Base-by-base conservation (phyloP, 1,140 invertebrate genomes). In the Ceratosolen fusciceps region DNA sequence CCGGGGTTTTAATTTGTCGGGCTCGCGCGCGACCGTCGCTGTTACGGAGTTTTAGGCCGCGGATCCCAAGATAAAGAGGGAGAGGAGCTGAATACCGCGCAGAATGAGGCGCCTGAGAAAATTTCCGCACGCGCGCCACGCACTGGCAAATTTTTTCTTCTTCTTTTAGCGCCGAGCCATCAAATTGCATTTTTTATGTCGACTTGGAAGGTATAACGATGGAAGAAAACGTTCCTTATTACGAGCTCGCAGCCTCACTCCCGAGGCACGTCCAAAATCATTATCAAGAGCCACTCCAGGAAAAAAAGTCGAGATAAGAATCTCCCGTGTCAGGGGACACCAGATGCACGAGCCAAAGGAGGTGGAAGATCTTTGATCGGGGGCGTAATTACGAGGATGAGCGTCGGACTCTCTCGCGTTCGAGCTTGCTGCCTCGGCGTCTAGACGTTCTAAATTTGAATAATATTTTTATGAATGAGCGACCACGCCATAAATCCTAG, bases 381-480 rank as follows among this genome's bases (percentile, higher is more conserved):
- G 73, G 73, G 78, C 78, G 78, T 80, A 80, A 80, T 80, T 80
- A 80, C 73, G 71, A 67, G 71, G 31, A 78, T 56, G 24, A 72
- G 19, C 74, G 39, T 14, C 16, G 60, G 19, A 8, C 58, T 34
- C 52, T 26, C 12, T 56, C 54, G 24, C 54, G 7, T 24, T 2
- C 54, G 24, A 21, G 7, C 54, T 24, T 14, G 19, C 19, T 37
- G 31, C 81, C 81, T 78, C 77, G 80, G 68, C 82, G 87, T 88
- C 87, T 88, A 86, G 87, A 88, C 87, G 83, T 86, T 89, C 86
- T 87, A 88, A 90, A 90, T 90, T 89, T 90, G 88, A 90, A 90
- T 88, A 88, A 88, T 90, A 90, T 89, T 90, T 89, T 90, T 89
- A 90, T 89, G 88, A 90, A 90, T 90, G 88, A 88, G 83, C 81